Base-by-base conservation (phyloP, 2,797 vertebrate species). In the Gadopsis bispinosus region DNA sequence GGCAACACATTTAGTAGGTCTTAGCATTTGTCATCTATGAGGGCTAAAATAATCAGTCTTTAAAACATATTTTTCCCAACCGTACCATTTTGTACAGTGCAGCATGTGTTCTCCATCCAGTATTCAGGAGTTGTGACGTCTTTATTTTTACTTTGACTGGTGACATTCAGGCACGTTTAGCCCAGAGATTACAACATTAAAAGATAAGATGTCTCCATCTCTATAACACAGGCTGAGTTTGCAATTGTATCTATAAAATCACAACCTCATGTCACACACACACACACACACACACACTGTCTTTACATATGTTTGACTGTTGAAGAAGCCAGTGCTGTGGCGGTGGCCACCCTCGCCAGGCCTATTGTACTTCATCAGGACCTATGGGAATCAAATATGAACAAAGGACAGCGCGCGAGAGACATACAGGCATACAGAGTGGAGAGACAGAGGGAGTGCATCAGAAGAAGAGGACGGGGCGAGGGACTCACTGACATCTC, bases 331-430 rank as follows among this genome's bases (percentile, higher is more conserved):
- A n/a, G 3, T 9, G 3, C 39, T 56, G 61, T 29, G 5, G 54
- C 54, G 71, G 66, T 78, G 63, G 79, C 60, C 11, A 9, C 45
- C 68, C 80, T 77, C 68, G 26, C 61, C 19, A 76, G 68, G 78
- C 78, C 83, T 41, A 84, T 80, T 86, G 85, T 84, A 65, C 85
- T 81, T 35, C 43, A 48, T 73, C 77, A 61, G 74, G 73, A 88
- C 89, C 90, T 90, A 78, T 88, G 88, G 89, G 91, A 93, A 91
- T 94, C 87, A 90, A 84, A 90, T 87, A 88, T 89, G 89, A 94
- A 94, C 91, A 94, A 93, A 94, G 90, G 83, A 75, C 65, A 79
- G 37, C 9, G 41, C 62, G 63, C 59, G 9, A 77, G 71, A 85
- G 77, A 82, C 79, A 73, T 47, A 63, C 37, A 78, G 87, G 78